Base-by-base conservation (phyloP, 2,888 invertebrate species). In the Podotricha telesiphe region DNA sequence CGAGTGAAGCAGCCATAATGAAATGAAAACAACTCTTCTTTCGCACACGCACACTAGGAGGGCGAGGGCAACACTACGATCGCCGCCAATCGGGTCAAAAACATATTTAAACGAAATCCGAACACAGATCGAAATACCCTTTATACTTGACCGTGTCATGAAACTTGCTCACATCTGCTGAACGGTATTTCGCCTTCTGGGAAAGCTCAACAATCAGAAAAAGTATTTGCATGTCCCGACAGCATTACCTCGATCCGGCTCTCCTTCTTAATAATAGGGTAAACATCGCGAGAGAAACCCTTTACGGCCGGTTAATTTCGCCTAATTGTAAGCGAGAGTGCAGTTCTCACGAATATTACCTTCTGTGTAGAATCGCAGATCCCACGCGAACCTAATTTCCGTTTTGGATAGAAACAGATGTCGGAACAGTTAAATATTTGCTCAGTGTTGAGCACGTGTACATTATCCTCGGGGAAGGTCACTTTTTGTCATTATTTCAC, bases 141-240 rank as follows among this genome's bases (percentile, higher is more conserved):
- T 81, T 80, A 84, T 86, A 87, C 87, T 88, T 89, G 91, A 90
- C 91, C 90, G 89, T 90, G 91, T 91, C 91, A 91, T 86, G 89
- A 83, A 79, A 82, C 79, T 79, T 80, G 82, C 82, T 82, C 82
- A 81, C 91, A 91, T 91, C 92, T 92, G 91, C 89, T 82, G 80
- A 89, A 91, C 91, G 89, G 90, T 88, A 93, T 86, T 83, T 86
- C 79, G 85, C 87, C 88, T 93, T 92, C 91, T 89, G 90, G 89
- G 92, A 93, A 91, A 86, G 87, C 87, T 87, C 87, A 86, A 86
- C 85, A 80, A 87, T 86, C 88, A 89, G 86, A 83, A 88, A 91
- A 89, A 87, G 85, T 79, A 88, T 88, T 92, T 86, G 93, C 93
- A 91, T 92, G 92, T 89, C 86, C 86, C 86, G 85, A 79, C 80